These are phyloP conservation scores for Danaus chrysippus DNA, from an alignment of 2,888 invertebrate species.

Conservation along the genomic window DNA sequence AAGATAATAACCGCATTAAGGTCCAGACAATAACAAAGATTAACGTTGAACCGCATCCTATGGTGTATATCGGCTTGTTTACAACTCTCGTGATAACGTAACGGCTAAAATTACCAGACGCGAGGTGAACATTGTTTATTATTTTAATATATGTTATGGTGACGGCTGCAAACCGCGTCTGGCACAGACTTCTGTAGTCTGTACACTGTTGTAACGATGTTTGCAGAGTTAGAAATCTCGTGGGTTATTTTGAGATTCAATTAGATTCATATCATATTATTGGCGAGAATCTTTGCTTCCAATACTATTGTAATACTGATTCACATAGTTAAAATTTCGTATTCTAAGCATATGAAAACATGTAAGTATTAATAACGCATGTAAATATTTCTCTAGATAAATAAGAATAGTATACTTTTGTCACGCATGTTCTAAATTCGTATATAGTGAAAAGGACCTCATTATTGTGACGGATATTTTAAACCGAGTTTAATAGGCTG, in stretches of 20 bases:
- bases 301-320: neutral
- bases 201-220: neutral
- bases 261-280: too few species aligned
- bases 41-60: conserved; percentile 18
- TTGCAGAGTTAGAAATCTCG: neutral
- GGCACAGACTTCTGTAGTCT: neutral
- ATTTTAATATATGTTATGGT: conserved; percentile 22
- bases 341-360: too few species aligned
- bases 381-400: neutral
- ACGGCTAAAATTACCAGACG: conserved; percentile 29
- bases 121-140: conserved; percentile 29
- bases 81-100: conserved; percentile 30
- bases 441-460: neutral
- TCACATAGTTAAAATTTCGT: too few species aligned
- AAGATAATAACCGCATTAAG: conserved; percentile 9
- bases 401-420: neutral
- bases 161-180: conserved; percentile 4
- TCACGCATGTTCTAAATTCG: neutral
- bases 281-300: neutral
- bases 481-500: conserved; percentile 6
- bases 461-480: neutral
- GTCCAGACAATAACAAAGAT: conserved; percentile 18
- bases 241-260: neutral
- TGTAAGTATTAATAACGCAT: too few species aligned
- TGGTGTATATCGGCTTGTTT: conserved; percentile 25